Evolutionary conservation across 2,797 vertebrate species (phyloP).

Genomic region (Manis javanica): DNA sequence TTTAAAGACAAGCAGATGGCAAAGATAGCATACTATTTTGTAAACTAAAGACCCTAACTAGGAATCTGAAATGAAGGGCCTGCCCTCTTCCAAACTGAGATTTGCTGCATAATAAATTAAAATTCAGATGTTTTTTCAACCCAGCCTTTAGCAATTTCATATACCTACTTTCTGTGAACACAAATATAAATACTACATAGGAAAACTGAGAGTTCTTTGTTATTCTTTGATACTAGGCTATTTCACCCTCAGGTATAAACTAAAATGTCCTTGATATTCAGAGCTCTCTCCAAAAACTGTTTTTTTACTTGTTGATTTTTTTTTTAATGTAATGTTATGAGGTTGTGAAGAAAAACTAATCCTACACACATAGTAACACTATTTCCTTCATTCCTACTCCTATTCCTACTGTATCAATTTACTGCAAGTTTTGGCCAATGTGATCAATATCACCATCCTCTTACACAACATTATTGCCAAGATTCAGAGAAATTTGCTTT

Average conservation of each 20-base stretch:
- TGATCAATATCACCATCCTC: neutral
- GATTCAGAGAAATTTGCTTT: neutral
- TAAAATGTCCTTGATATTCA: constrained; percentile 7
- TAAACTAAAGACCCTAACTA: neutral
- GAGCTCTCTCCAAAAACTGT: neutral
- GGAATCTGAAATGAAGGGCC: neutral
- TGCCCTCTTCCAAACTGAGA: neutral
- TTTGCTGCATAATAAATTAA: neutral
- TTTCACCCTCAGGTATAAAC: neutral
- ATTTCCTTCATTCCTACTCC: neutral
- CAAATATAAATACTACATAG: neutral
- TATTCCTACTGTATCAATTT: neutral
- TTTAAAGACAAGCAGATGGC: constrained; percentile 36
- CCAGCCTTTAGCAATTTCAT: neutral
- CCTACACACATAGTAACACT: neutral
- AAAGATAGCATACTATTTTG: neutral
- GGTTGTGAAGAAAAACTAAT: neutral
- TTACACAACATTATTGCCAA: neutral
- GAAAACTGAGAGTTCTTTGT: neutral
- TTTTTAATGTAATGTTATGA: neutral
- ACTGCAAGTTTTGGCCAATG: neutral
- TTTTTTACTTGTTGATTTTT: neutral
- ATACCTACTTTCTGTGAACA: neutral
- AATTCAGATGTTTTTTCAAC: neutral
- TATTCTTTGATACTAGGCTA: neutral